Evolutionary conservation across 2,888 invertebrate genomes (phyloP).

Genomic region (Drosophila algonquin): DNA sequence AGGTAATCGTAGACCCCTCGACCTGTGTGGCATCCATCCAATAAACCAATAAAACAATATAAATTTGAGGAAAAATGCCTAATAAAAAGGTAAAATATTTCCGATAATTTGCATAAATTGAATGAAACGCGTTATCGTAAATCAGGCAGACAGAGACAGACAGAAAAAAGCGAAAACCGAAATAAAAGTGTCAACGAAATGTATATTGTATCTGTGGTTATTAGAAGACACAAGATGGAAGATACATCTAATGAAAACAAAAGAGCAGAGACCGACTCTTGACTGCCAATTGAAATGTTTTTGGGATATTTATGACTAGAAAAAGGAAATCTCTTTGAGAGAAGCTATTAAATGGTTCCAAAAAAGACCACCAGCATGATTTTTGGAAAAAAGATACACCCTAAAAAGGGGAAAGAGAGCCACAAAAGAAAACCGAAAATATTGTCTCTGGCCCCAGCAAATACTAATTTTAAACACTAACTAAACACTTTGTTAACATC

Average conservation of each 20-base stretch:
- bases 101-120: conserved; percentile 71
- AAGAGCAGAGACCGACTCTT: conserved; percentile 40
- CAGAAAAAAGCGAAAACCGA: conserved; percentile 25
- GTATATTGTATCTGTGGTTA: conserved; percentile 52
- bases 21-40: conserved; percentile 66
- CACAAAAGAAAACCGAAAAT: neutral
- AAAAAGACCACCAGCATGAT: conserved; percentile 56
- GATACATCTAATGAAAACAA: conserved; percentile 62
- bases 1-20: conserved; percentile 57
- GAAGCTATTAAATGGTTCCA: conserved; percentile 57
- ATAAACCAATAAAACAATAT: conserved; percentile 66
- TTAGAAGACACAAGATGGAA: conserved; percentile 35
- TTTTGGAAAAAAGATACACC: conserved; percentile 17
- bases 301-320: conserved; percentile 59
- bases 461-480: conserved; percentile 45
- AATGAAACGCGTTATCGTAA: conserved; percentile 76
- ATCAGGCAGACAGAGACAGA: conserved; percentile 43
- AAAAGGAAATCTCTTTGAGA: conserved; percentile 35
- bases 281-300: conserved; percentile 71
- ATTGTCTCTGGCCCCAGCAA: neutral
- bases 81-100: conserved; percentile 54
- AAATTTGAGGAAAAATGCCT: conserved; percentile 65
- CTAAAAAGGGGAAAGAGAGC: neutral
- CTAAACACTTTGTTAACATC: conserved; percentile 52
- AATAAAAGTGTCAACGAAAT: conserved; percentile 71